Evolutionary conservation across 2,113 vertebrate species (phyloP).

Genomic region (Lampris incognitus): DNA sequence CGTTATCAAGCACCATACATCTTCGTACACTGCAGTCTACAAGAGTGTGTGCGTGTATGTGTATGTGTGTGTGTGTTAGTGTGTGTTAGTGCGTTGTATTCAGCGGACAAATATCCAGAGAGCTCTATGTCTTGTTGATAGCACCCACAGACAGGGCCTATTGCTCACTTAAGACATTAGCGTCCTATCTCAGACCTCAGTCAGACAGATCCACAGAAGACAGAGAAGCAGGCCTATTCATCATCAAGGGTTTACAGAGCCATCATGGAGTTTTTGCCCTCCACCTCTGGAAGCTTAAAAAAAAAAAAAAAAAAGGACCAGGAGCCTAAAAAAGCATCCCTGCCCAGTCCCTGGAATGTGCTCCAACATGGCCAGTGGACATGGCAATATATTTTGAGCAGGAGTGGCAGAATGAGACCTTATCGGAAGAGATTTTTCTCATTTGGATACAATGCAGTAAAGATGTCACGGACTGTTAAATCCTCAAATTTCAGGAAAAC

Average conservation of each 20-base stretch:
- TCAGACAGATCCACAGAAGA: conserved; percentile 37
- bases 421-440: too few relatives aligned
- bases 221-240: conserved; percentile 8
- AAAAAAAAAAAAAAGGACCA: too few relatives aligned
- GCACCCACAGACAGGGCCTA: conserved; percentile 21
- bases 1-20: conserved; percentile 16
- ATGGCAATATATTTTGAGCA: too few relatives aligned
- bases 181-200: conserved; percentile 16
- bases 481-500: too few relatives aligned
- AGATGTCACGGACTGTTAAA: too few relatives aligned
- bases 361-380: too few relatives aligned
- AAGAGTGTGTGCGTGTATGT: not conserved
- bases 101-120: conserved; percentile 5
- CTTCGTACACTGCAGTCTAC: conserved; percentile 12
- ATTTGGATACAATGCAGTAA: too few relatives aligned
- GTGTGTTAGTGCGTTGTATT: conserved; percentile 7
- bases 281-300: too few relatives aligned
- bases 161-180: conserved; percentile 26
- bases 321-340: too few relatives aligned
- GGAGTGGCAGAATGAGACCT: too few relatives aligned
- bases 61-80: not conserved
- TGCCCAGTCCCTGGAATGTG: too few relatives aligned
- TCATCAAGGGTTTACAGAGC: conserved; percentile 13
- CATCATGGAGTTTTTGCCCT: not conserved
- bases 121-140: conserved; percentile 16